Evolutionary conservation across 64 coral and sea anemone species (phyloP), one percentile per base, ranked within the genome.

Genomic region (Stichodactyla mertensii): DNA sequence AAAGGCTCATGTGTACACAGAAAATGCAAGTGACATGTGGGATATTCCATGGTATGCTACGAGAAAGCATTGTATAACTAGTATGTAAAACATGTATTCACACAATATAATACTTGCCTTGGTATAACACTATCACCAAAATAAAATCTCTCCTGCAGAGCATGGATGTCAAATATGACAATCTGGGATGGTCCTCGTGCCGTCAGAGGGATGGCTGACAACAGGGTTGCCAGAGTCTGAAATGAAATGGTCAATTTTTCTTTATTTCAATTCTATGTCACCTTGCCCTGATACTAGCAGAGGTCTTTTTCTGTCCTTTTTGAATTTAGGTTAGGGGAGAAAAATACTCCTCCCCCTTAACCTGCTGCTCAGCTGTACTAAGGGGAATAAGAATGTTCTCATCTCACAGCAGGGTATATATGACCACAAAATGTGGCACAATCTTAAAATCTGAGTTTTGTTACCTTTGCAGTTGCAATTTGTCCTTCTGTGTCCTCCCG

Each of bases 381-480:
- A 45, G 36, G 0, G 36, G 36, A 45, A 45, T 2, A 4, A 45
- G 3, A 45, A 45, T 45, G 36, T 3, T 4, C 36, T 45, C 36
- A 2, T 1, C 3, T 45, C 36, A 45, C 36, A 45, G 36, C 36
- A 45, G 36, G 36, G 36, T 45, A 45, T 4, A 31, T 10, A 77
- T 77, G 70, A 77, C 27, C 6, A 2, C 6, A 1, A 31, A 77
- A 20, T 0, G 6, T 16, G 20, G 27, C 14, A 79, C 31, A 12
- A 10, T 7, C 20, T 16, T 31, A 24, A 31, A 77, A 1, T 77
- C 27, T 19, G 1, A 10, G 16, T 52, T 51, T 15, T 28, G 7
- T 19, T 81, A 98, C 96, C 96, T 98, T 98, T 84, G 96, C 96
- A 64, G 96, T 98, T 18, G 96, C 96, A 57, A 98, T 92, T 70